Evolutionary conservation across 2,113 vertebrate species (phyloP), one percentile per base, ranked within the genome.

Genomic region (Ascaphus truei): DNA sequence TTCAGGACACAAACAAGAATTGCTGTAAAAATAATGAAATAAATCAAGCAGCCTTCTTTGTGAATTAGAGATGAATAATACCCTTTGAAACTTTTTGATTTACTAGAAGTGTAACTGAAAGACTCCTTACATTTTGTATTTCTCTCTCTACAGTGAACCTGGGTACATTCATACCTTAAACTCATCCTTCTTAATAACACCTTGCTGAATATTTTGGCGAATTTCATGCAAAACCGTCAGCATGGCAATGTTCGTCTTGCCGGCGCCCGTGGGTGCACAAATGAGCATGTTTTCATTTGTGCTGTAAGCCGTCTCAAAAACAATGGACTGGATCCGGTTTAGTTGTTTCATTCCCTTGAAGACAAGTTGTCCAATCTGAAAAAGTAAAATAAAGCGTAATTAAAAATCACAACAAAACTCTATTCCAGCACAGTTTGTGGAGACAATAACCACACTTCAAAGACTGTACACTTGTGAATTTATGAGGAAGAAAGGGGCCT

Each of bases 201-300:
- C 94, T 0, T 96, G 92, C 69, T 96, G 93, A 75, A 98, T 79
- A 73, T 98, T 94, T 75, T 98, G 96, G 22, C 93, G 93, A 75
- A 99, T 94, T 89, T 98, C 96, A 74, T 95, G 96, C 3, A 99
- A 88, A 57, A 98, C 83, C 1, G 95, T 93, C 41, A 99, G 87
- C 96, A 98, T 98, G 47, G 97, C 96, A 74, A 99, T 98, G 79
- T 98, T 99, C 23, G 96, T 99, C 83, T 98, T 98, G 25, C 97
- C 97, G 9, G 96, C 97, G 25, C 97, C 97, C 1, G 96, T 99
- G 16, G 97, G 96, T 25, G 96, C 96, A 22, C 94, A 97, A 72
- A 99, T 94, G 23, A 99, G 88, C 81, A 99, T 92, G 80, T 98
- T 99, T 77, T 99, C 96, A 1, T 99, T 99, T 71, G 96, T 99